Conservation (phyloP, 2,113 vertebrate species). For the Ariopsis seemanni region DNA sequence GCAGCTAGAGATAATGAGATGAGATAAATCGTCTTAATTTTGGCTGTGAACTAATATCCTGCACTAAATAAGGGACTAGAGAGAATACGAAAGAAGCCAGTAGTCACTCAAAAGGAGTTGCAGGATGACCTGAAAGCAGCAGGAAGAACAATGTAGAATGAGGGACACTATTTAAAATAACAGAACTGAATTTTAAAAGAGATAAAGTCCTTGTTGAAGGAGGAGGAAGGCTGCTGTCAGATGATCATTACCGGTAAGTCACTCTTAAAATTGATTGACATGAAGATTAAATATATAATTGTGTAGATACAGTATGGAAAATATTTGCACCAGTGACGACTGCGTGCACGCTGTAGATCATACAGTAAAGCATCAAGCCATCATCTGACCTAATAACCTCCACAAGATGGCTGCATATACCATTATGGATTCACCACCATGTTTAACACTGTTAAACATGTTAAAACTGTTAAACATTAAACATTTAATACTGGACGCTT, state of each 20-base stretch:
- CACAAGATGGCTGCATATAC: background rate
- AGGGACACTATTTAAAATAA: background rate
- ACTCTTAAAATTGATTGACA: background rate
- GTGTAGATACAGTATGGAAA: background rate
- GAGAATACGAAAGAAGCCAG: background rate
- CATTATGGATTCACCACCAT: background rate
- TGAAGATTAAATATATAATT: background rate
- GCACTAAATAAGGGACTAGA: background rate
- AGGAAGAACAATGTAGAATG: background rate
- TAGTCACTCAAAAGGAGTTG: background rate
- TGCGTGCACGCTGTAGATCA: background rate
- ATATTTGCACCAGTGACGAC: background rate
- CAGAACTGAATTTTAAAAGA: background rate
- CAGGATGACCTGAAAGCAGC: background rate
- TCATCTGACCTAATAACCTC: background rate
- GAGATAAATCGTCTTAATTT: background rate
- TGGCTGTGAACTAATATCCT: background rate
- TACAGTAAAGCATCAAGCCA: background rate
- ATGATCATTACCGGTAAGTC: background rate
- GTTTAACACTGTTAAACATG: background rate
- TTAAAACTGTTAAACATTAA: no score
- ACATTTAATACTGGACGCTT: no score
- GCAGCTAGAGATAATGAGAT: no score
- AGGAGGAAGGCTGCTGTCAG: background rate
- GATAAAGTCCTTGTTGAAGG: background rate